Conservation (phyloP, 2,113 vertebrate species). For the Lepus europaeus region DNA sequence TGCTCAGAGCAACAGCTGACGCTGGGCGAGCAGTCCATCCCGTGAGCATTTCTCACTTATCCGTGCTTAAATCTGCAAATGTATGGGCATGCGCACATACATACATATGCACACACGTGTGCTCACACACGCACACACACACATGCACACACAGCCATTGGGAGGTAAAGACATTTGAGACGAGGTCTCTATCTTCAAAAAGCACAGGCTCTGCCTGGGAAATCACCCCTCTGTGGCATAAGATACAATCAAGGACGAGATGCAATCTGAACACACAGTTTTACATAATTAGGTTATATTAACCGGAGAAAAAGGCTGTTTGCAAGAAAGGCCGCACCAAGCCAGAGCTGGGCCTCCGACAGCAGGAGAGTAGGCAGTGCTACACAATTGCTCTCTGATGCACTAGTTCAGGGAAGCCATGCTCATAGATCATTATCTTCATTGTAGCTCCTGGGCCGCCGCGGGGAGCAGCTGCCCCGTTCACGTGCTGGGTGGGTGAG, state of each 20-base stretch:
- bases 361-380: slow-evolving; percentile 69
- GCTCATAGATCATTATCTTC: slow-evolving; percentile 72
- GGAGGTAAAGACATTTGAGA: background rate
- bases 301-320: slow-evolving; percentile 61
- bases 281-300: background rate
- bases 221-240: background rate
- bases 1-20: too few relatives aligned
- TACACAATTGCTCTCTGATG: slow-evolving; percentile 69
- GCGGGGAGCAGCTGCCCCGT: slow-evolving; percentile 38
- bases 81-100: background rate
- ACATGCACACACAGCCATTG: fast-evolving
- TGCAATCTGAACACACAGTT: background rate
- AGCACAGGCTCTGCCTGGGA: background rate
- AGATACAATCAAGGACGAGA: background rate
- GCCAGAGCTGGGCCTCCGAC: slow-evolving; percentile 57
- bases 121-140: background rate
- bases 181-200: background rate
- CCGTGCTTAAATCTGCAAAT: too few relatives aligned
- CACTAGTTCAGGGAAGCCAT: slow-evolving; percentile 70
- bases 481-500: background rate
- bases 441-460: slow-evolving; percentile 50
- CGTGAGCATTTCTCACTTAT: background rate
- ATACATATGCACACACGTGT: background rate
- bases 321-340: slow-evolving; percentile 62
- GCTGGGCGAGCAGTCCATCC: fast-evolving